Evolutionary conservation across 2,797 vertebrate species (phyloP).

Genomic region (Vespertilio murinus): DNA sequence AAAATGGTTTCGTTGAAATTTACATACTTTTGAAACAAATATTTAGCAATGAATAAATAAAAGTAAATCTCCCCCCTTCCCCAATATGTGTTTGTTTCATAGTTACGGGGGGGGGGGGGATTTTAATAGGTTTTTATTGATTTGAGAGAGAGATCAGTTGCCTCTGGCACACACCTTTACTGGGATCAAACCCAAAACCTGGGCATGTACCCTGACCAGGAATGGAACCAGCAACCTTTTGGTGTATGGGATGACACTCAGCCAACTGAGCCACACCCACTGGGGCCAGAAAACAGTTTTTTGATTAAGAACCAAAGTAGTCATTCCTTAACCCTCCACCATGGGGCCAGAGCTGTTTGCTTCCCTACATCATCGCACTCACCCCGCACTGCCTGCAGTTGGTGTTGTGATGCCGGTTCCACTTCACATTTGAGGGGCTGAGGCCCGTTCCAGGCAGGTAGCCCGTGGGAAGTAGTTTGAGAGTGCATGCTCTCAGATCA

Average conservation of each 20-base stretch:
- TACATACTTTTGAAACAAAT: background rate
- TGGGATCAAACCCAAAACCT: too few species aligned
- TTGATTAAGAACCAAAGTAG: background rate
- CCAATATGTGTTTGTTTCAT: background rate
- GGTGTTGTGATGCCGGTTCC: rapidly evolving
- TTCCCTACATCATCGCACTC: rapidly evolving
- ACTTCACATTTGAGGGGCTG: background rate
- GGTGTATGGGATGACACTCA: too few species aligned
- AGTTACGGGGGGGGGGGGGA: background rate
- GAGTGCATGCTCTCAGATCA: background rate
- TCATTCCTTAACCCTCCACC: rapidly evolving
- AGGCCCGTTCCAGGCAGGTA: background rate
- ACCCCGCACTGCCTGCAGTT: background rate
- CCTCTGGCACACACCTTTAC: too few species aligned
- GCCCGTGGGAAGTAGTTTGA: background rate
- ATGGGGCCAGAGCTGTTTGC: rapidly evolving
- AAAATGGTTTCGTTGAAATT: background rate
- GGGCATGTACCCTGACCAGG: too few species aligned
- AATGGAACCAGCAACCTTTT: too few species aligned
- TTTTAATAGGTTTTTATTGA: too few species aligned
- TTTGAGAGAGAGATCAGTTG: too few species aligned
- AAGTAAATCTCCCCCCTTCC: background rate
- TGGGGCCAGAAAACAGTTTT: too few species aligned
- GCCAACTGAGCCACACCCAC: too few species aligned
- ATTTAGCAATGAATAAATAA: background rate